These are phyloP conservation scores for Cynopterus brachyotis DNA, from an alignment of 2,113 vertebrate genomes.

Conservation along the genomic window DNA sequence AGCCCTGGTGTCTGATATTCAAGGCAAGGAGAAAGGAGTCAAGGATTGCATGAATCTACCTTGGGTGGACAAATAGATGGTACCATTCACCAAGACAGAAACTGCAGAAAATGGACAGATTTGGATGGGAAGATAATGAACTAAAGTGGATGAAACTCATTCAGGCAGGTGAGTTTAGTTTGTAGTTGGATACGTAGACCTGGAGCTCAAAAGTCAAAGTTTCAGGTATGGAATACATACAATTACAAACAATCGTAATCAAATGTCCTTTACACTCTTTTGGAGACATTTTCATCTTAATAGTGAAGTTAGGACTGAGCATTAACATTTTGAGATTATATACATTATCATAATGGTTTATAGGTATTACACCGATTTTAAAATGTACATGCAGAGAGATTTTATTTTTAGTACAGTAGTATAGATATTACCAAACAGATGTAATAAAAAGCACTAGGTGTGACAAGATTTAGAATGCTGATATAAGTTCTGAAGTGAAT, in stretches of 20 bases:
- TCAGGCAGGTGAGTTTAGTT: not conserved
- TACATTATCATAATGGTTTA: not conserved
- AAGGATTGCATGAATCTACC: not conserved
- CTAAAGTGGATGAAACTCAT: not conserved
- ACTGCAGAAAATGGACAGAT: not conserved
- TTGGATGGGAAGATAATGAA: not conserved
- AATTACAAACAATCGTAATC: not conserved
- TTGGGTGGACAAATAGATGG: not conserved
- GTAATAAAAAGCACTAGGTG: not conserved
- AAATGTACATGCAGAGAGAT: not conserved
- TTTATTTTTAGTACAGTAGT: not conserved
- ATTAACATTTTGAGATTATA: not conserved
- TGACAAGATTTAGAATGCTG: not conserved
- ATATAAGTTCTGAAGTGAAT: constrained; percentile 10
- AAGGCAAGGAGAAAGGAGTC: not conserved
- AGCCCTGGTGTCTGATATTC: not conserved
- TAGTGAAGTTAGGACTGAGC: not conserved
- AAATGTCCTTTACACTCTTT: not conserved
- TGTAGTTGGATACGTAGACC: not conserved
- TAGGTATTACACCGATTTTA: not conserved
- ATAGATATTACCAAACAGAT: not conserved
- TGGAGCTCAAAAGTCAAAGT: not conserved
- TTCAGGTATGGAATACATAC: not conserved
- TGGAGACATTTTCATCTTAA: not conserved
- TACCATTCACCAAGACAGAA: not conserved